Evolutionary conservation across 2,113 vertebrate species (phyloP).

Genomic region (Equus quagga): DNA sequence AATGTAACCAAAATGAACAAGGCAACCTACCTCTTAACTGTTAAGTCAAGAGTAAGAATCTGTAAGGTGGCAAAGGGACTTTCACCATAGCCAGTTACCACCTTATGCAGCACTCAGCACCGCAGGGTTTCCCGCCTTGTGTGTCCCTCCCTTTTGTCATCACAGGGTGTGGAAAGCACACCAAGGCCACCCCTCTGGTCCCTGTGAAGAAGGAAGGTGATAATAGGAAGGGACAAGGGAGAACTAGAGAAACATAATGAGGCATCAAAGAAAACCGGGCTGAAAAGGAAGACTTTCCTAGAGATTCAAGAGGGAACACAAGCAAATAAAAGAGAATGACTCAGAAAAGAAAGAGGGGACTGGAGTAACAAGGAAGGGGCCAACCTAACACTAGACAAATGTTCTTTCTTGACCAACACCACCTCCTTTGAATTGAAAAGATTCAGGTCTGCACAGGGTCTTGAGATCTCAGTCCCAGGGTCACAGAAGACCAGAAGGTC

Average conservation of each 20-base stretch:
- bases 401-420: neutral
- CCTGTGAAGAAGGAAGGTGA: neutral
- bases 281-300: neutral
- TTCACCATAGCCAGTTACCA: accelerated
- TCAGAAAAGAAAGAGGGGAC: neutral
- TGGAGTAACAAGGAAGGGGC: neutral
- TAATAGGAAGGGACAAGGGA: neutral
- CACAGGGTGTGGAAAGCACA: neutral
- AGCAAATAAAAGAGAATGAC: neutral
- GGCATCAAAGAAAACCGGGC: neutral
- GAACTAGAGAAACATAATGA: neutral
- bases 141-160: neutral
- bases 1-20: neutral
- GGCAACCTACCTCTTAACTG: neutral
- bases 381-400: accelerated
- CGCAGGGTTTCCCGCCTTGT: accelerated
- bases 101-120: neutral
- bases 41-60: neutral
- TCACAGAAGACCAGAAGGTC: neutral
- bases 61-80: neutral
- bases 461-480: neutral
- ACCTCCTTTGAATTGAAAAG: neutral
- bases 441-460: neutral
- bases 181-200: neutral
- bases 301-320: neutral